phyloP scores from a whole-genome alignment of 2,888 invertebrate species.

The Maniola hyperantus region DNA sequence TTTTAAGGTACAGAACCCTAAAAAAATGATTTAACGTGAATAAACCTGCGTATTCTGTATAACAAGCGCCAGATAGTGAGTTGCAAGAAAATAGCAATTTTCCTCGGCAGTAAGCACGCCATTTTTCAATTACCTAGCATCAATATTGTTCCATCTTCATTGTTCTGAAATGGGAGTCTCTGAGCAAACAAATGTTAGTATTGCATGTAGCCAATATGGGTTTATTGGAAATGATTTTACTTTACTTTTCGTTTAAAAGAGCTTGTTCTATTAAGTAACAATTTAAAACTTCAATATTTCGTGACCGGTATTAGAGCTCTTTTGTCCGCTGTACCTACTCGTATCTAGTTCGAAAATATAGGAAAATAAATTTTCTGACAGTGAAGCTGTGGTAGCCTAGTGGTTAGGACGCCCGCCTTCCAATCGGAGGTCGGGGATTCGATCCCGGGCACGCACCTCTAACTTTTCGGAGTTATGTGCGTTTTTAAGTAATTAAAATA shows the following conservation, averaged over 20 bases:
- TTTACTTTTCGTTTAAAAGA: slow-evolving; percentile 7
- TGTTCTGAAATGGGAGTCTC: slow-evolving; percentile 56
- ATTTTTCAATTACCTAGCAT: slow-evolving; percentile 80
- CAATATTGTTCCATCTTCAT: slow-evolving; percentile 79
- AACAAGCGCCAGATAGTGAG: slow-evolving; percentile 51
- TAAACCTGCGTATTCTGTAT: slow-evolving; percentile 30
- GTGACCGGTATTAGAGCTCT: not conserved
- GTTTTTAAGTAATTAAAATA: no score
- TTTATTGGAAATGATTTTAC: slow-evolving; percentile 21
- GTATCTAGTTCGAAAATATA: not conserved
- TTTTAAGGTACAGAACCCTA: no score
- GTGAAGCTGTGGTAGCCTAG: no score
- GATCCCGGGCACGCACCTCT: no score
- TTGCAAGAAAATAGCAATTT: slow-evolving; percentile 74
- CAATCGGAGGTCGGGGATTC: no score
- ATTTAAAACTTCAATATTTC: slow-evolving; percentile 2
- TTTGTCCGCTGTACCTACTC: not conserved
- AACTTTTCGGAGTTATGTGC: no score
- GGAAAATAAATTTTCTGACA: not conserved
- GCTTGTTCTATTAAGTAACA: not conserved
- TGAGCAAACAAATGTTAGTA: slow-evolving; percentile 25
- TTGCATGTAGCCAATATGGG: slow-evolving; percentile 22
- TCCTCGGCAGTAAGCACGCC: slow-evolving; percentile 71
- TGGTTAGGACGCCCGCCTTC: no score
- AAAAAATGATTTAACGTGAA: slow-evolving; percentile 20